Base-by-base conservation (phyloP, 1,140 invertebrate species). In the Catajapyx aquilonaris region DNA sequence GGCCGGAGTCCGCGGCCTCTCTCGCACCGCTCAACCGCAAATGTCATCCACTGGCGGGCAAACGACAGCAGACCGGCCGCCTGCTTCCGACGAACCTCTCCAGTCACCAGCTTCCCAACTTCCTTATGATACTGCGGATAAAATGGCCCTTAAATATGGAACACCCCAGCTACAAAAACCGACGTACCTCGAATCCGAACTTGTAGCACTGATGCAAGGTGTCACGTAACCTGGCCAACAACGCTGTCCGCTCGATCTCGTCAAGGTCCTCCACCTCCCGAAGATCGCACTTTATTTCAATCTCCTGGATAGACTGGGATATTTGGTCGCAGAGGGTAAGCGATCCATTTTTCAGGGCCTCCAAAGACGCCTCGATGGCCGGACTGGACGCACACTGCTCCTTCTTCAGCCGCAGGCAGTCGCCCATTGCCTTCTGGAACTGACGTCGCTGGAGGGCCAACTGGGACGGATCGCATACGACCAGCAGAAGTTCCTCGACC, bases 21-120 rank as follows among this genome's bases (percentile, higher is more conserved):
- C 51, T 88, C 84, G 52, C 81, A 90, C 20, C 76, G 64, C 42
- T 73, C 69, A 41, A 68, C 67, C 0, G 83, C 81, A 55, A 88
- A 90, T 25, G 65, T 62, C 77, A 88, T 88, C 85, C 85, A 91
- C 45, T 79, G 65, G 40, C 70, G 62, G 2, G 83, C 79, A 57
- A 88, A 86, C 33, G 65, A 56, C 1, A 86, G 68, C 32, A 85
- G 62, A 31, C 62, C 60, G 4, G 46, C 47, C 20, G 55, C 40
- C 52, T 53, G 38, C 44, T 46, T 25, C 42, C 48, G 36, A 51
- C 51, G 32, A 20, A 59, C 55, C 10, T 67, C 59, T 2, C 58
- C 55, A 0, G 59, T 54, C 13, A 70, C 61, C 5, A 83, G 54
- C 15, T 73, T 65, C 31, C 69, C 71, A 34, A 83, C 64, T 53